Evolutionary conservation across 2,113 vertebrate species (phyloP), one percentile per base, ranked within the genome.

Genomic region (Acrocephalus arundinaceus): DNA sequence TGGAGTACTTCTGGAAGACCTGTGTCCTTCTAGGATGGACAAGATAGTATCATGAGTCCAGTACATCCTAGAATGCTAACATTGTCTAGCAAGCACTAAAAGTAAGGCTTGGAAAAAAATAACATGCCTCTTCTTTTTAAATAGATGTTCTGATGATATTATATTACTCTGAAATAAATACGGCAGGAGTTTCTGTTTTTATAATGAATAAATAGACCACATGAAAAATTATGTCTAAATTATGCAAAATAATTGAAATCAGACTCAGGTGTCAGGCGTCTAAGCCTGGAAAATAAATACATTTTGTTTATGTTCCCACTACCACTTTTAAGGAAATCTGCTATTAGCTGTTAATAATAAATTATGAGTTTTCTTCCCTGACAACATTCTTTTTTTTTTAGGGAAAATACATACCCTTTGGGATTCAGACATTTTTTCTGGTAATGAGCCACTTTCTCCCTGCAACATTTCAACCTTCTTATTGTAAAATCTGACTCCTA

Each of bases 401-500:
- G 48, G 30, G 61, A 78, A 95, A 96, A 72, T 61, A 57, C 19
- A 65, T 74, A 68, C 41, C 82, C 61, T 93, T 91, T 93, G 68
- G 72, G 93, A 84, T 68, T 90, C 48, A 85, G 65, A 84, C n/a
- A 25, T 25, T 93, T 91, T 73, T 87, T 81, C 70, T 95, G 67
- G 35, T 97, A 97, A 97, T 94, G 87, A 97, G 52, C 75, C 68
- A 54, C 74, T 94, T 88, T 94, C 59, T 94, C 37, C 78, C 65
- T 81, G 87, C 72, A 95, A 95, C 72, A 68, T 91, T 95, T 97
- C 82, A 95, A 95, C 91, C 59, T 91, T 63, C 85, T 93, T 72
- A 86, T 94, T 95, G 87, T 94, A 92, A 94, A 97, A 80, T 65
- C 79, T 94, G 89, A 89, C 87, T 95, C 90, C 57, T 94, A 88